These are phyloP conservation scores for Euleptes europaea DNA, from an alignment of 2,113 vertebrate species.

Conservation along the genomic window DNA sequence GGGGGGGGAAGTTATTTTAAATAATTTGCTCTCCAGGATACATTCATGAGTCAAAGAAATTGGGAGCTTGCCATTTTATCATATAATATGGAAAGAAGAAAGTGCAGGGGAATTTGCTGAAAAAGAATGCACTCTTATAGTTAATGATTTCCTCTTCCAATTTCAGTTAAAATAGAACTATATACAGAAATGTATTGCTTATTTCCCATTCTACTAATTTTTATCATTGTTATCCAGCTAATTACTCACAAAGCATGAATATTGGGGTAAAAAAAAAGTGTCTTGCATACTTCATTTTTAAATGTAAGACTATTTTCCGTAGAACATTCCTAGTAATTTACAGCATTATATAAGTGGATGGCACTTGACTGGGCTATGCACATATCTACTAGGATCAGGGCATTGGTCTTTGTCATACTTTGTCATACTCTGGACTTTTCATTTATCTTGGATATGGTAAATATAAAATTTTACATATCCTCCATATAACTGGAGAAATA, in stretches of 20 bases:
- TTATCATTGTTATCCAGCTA: background rate
- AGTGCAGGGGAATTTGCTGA: constrained; percentile 8
- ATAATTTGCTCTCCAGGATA: constrained; percentile 2
- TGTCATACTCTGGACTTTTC: background rate
- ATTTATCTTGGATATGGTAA: background rate
- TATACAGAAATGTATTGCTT: constrained; percentile 3
- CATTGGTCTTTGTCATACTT: background rate
- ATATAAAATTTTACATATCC: background rate
- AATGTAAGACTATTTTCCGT: background rate
- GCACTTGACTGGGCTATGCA: background rate
- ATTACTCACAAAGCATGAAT: background rate
- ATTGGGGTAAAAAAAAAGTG: background rate
- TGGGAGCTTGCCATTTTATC: constrained; percentile 23
- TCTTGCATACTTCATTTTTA: background rate
- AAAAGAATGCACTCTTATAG: constrained; percentile 22
- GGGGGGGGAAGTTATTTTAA: background rate
- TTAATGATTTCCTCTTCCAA: background rate
- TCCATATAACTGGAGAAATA: background rate
- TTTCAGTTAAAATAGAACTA: background rate
- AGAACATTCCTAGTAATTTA: background rate
- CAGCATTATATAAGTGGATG: background rate
- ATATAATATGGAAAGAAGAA: constrained; percentile 9
- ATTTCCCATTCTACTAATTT: constrained; percentile 9
- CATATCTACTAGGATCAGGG: background rate
- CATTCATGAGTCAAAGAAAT: constrained; percentile 23